Evolutionary conservation across 2,888 invertebrate genomes (phyloP).

Genomic region (Apotomis betuletana): DNA sequence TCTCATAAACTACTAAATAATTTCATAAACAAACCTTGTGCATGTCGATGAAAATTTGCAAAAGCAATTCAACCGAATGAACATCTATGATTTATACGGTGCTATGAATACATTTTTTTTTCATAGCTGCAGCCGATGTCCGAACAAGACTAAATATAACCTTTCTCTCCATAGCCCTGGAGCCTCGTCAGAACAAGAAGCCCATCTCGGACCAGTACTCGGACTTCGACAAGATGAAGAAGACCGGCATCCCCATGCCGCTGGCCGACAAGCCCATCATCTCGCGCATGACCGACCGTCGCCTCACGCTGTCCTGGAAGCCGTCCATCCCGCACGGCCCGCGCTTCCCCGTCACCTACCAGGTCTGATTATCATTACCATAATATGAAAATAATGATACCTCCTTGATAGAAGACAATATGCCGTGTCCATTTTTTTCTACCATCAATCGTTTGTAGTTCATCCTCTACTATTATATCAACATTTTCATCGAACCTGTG

Average conservation of each 20-base stretch:
- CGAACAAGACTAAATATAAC: background rate
- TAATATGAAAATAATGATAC: too few species aligned
- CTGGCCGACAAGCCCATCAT: constrained; percentile 96
- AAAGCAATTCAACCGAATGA: too few species aligned
- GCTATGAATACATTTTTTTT: background rate
- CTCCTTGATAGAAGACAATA: too few species aligned
- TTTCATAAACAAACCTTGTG: too few species aligned
- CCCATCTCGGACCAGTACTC: constrained; percentile 91
- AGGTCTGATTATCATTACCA: constrained; percentile 74
- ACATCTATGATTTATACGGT: too few species aligned
- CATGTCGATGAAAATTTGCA: too few species aligned
- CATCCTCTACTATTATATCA: too few species aligned
- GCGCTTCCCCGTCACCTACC: constrained; percentile 95
- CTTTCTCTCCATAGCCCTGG: constrained; percentile 79
- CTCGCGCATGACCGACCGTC: constrained; percentile 94
- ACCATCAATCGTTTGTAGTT: too few species aligned
- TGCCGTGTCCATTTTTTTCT: too few species aligned
- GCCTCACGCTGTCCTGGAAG: constrained; percentile 95
- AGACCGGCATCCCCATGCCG: constrained; percentile 93
- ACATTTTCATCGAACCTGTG: too few species aligned
- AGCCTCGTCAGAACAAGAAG: constrained; percentile 85
- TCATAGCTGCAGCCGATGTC: too few species aligned
- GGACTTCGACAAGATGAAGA: constrained; percentile 92
- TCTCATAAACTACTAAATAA: too few species aligned
- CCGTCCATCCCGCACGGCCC: constrained; percentile 95